Base-by-base conservation (phyloP, 1,140 invertebrate genomes). In the Anoplophora glabripennis region DNA sequence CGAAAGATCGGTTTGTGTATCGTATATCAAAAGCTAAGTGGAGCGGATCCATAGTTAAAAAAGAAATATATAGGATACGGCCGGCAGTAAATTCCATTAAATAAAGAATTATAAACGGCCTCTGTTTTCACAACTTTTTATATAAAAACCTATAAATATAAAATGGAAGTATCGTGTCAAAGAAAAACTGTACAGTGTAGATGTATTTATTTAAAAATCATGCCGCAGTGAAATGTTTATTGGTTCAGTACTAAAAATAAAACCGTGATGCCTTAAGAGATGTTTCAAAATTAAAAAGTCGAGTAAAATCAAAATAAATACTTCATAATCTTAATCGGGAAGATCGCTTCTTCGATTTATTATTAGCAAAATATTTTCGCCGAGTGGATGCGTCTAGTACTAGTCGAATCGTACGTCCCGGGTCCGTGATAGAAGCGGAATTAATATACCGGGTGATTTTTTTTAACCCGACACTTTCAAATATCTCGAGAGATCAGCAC, bases 201-300 rank as follows among this genome's bases (percentile, higher is more conserved):
- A 60, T 56, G 65, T 68, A 66, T 70, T 70, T 70, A 70, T 68
- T 70, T 66, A 67, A 67, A 68, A 68, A 70, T 68, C 53, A 56
- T 59, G 59, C 57, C 63, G 42, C 52, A 57, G 51, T 68, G 66
- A 68, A 64, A 65, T 70, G 66, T 70, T 70, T 70, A 70, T 70
- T 70, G 62, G 64, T 68, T 53, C 62, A 64, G 61, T 52, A 57
- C 62, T 61, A 62, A 64, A 70, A 70, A 70, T 70, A 68, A 46
- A 63, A 33, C 38, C 51, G 55, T 40, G 55, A 63, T 47, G 45
- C 42, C 42, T 56, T 46, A 47, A 47, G 59, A 61, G 51, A 61
- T 61, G 59, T 61, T 61, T 56, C 63, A 65, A 63, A 67, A 65
- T 63, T 65, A 67, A 67, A 67, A 67, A 67, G 63, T 67, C 63